phyloP scores from a whole-genome alignment of 2,888 invertebrate genomes.

The Drosophila nr. medialis region DNA sequence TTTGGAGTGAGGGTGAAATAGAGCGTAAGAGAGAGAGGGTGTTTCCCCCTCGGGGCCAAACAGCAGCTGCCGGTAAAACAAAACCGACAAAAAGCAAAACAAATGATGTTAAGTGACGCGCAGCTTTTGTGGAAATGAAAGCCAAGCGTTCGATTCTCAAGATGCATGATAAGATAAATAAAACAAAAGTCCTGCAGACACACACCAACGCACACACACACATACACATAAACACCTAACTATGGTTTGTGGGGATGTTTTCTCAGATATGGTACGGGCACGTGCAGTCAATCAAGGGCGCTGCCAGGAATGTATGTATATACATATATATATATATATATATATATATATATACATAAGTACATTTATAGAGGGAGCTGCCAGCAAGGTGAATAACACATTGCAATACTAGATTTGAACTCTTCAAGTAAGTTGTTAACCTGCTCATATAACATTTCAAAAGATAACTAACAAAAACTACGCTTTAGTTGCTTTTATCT shows the following conservation, averaged over 20 bases:
- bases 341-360: background rate
- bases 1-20: conserved; percentile 40
- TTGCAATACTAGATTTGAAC: conserved; percentile 18
- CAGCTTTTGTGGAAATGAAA: conserved; percentile 71
- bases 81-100: conserved; percentile 59
- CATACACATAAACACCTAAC: background rate
- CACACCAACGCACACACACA: conserved; percentile 8
- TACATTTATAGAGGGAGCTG: conserved; percentile 3
- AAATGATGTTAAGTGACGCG: conserved; percentile 80
- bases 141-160: conserved; percentile 65
- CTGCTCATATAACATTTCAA: background rate
- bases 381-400: conserved; percentile 22
- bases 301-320: background rate
- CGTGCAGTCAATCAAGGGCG: conserved; percentile 55
- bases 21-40: conserved; percentile 28
- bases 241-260: background rate
- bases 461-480: background rate
- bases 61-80: conserved; percentile 54
- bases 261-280: conserved; percentile 30
- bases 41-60: conserved; percentile 15
- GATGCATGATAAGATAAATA: conserved; percentile 70
- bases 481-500: background rate
- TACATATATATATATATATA: background rate
- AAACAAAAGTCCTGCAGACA: conserved; percentile 56
- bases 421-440: conserved; percentile 7